Evolutionary conservation across 64 coral and sea anemone genomes (phyloP), one percentile per base, ranked within the genome.

Genomic region (Actinia equina): DNA sequence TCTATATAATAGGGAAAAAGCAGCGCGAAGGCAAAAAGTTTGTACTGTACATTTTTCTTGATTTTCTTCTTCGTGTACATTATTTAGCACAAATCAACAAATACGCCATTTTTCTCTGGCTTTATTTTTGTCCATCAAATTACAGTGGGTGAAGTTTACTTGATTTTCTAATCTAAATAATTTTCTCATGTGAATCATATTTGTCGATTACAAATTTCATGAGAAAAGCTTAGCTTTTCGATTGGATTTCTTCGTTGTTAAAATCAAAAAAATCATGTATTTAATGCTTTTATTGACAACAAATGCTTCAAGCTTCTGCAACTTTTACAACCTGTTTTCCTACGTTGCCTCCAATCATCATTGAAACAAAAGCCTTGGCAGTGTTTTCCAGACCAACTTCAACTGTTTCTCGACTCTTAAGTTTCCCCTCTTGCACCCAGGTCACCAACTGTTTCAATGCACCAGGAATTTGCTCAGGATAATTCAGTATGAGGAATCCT

Each of bases 301-400:
- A 30, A 9, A 65, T 22, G 26, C 23, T 74, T 81, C 49, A 81
- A 19, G 14, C 12, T 44, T 81, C 78, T 64, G 89, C 90, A 65
- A 93, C 88, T 76, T 92, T 87, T 42, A 96, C 91, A 59, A 96
- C 20, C 43, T 96, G 94, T 70, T 96, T 96, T 22, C 94, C 94
- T 65, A 96, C 89, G n/a, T 96, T 96, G 17, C 88, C 88, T 16
- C 94, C 94, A 54, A 17, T 87, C 94, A 96, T 96, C 94, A 96
- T 90, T 0, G 84, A 89, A 18, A 96, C 79, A 88, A 96, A 93
- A n/a, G 94, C 94, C 49, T 83, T 89, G 2, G 87, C 94, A 23
- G 85, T 81, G 76, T 86, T 96, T 43, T 96, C 94, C 46, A 96
- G 57, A 19, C 94, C 94, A 22, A 84, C 64, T 62, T 77, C 94